Base-by-base conservation (phyloP, 2,888 invertebrate genomes). In the Notodonta ziczac region DNA sequence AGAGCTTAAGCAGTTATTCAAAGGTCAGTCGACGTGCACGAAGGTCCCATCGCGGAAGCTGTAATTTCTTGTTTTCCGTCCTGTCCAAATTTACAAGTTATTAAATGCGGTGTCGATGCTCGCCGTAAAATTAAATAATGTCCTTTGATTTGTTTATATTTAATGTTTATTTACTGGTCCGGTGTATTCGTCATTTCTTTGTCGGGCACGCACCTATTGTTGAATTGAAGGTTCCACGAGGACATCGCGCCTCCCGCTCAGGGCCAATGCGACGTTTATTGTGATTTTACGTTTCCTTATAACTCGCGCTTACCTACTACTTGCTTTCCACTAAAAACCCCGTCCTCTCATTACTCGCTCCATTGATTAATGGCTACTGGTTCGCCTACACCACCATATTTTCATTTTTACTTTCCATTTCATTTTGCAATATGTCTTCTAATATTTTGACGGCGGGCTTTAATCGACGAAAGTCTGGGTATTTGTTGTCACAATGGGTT, bases 1-100 rank as follows among this genome's bases (percentile, higher is more conserved):
- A 67, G 63, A 62, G 60, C 62, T 60, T 69, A 66, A 69, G 65
- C 65, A 57, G 71, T 72, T 61, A 67, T 62, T 62, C 70, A 73
- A 76, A 84, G 80, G 79, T 62, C 65, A 60, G 61, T 64, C 73
- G 70, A 74, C 72, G 72, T 72, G 65, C 73, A 76, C 68, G 73
- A 82, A 81, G 78, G 77, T 76, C 74, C 73, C 71, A 72, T 81
- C 78, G 74, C 85, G 86, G 88, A 87, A 87, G 79, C 76, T 63
- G 79, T 84, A 83, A 80, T 76, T 82, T 81, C 81, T 77, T 74
- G 73, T 54, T 80, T 84, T 82, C 82, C 80, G 78, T 74, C 69
- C 77, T 74, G 76, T 77, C 74, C 77, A 81, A 80, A 81, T 76
- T 76, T 64, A 66, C 74, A 69, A 68, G 67, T 74, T 79, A 76